phyloP scores from a whole-genome alignment of 2,113 vertebrate species.

The Microtus oregoni region DNA sequence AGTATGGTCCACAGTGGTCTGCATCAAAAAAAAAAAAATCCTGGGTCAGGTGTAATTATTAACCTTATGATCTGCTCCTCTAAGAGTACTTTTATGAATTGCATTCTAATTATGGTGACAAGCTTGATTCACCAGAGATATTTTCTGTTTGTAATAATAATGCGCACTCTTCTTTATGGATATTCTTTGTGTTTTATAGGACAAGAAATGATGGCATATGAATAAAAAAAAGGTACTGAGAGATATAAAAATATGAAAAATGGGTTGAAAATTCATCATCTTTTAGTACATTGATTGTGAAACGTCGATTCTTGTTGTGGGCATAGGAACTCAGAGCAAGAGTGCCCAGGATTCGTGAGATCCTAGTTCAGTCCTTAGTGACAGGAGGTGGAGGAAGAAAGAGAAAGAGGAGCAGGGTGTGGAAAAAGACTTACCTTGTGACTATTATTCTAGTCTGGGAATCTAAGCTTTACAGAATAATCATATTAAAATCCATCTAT shows the following conservation, averaged over 20 bases:
- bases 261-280: not conserved
- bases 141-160: not conserved
- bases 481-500: constrained; percentile 34
- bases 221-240: not conserved
- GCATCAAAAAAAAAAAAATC: not conserved
- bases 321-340: not conserved
- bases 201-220: not conserved
- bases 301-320: not conserved
- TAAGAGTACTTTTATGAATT: not conserved
- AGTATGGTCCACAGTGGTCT: not conserved
- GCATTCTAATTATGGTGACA: not conserved
- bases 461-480: not conserved
- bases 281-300: constrained; percentile 23
- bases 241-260: not conserved
- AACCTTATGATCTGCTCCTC: not conserved
- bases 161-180: not conserved
- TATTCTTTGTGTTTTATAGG: not conserved
- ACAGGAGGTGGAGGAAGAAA: not conserved
- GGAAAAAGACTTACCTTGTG: not conserved
- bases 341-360: not conserved
- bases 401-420: too few relatives aligned
- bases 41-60: not conserved
- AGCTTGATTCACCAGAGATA: not conserved
- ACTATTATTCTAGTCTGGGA: constrained; percentile 7
- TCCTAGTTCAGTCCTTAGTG: not conserved